phyloP scores from a whole-genome alignment of 2,888 invertebrate species.

The Dione vanillae region DNA sequence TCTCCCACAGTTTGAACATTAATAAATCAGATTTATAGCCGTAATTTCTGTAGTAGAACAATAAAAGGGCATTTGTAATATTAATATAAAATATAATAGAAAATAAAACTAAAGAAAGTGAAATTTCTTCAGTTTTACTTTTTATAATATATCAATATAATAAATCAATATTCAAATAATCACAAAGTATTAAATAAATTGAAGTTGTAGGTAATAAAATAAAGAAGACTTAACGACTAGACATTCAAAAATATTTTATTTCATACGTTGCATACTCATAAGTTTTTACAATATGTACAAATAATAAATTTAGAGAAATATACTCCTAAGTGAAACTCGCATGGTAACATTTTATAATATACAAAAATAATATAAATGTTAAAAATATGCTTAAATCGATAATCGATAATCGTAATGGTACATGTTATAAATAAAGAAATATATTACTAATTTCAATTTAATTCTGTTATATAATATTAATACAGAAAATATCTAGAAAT shows the following conservation, averaged over 20 bases:
- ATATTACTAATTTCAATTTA: too few relatives aligned
- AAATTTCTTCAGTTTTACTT: too few relatives aligned
- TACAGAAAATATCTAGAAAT: neutral
- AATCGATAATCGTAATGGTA: neutral
- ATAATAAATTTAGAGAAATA: slow-evolving; percentile 3
- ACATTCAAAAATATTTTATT: slow-evolving; percentile 51
- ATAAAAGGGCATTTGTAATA: neutral
- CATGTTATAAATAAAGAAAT: neutral
- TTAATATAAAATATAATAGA: neutral
- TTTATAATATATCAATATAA: too few relatives aligned
- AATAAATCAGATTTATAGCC: slow-evolving; percentile 19
- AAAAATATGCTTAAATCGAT: neutral
- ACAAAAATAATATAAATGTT: neutral
- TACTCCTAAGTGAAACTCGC: neutral
- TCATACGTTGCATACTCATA: slow-evolving; percentile 39
- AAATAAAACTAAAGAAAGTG: neutral
- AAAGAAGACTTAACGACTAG: slow-evolving; percentile 52
- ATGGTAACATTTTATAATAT: neutral
- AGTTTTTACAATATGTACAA: slow-evolving; percentile 9
- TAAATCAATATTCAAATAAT: too few relatives aligned
- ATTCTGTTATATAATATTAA: too few relatives aligned
- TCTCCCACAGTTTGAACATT: slow-evolving; percentile 27
- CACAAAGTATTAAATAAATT: slow-evolving; percentile 4
- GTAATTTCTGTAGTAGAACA: slow-evolving; percentile 13
- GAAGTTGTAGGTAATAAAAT: slow-evolving; percentile 8